Evolutionary conservation across 2,797 vertebrate species (phyloP).

Genomic region (Catharus ustulatus): DNA sequence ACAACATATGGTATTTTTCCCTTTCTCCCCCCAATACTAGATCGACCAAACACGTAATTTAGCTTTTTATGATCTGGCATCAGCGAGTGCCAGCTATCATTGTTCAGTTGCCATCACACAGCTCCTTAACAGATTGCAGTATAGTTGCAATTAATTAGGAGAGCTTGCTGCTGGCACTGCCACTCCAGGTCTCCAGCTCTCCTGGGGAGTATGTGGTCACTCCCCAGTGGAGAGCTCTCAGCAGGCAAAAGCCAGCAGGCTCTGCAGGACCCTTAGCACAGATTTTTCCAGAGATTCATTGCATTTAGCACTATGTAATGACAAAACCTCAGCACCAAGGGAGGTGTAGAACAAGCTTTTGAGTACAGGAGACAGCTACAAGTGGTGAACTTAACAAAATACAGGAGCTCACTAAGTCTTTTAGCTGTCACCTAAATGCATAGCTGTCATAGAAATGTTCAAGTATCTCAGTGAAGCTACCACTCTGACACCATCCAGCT

Average conservation of each 20-base stretch:
- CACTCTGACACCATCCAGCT: not conserved
- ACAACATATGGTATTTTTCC: slow-evolving; percentile 46
- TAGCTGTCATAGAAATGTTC: not conserved
- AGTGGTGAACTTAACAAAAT: not conserved
- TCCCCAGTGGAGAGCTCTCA: not conserved
- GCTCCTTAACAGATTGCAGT: slow-evolving; percentile 37
- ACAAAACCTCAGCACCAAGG: not conserved
- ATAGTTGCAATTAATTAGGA: slow-evolving; percentile 53
- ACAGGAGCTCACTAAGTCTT: not conserved
- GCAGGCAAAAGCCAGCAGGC: not conserved
- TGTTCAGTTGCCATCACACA: slow-evolving; percentile 13
- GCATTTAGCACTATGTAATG: not conserved
- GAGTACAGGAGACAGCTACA: not conserved
- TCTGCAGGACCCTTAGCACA: not conserved
- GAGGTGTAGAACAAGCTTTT: not conserved
- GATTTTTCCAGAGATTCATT: not conserved
- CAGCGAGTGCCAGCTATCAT: slow-evolving; percentile 11
- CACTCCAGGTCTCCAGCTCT: not conserved
- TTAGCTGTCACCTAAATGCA: not conserved
- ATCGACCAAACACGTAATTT: not conserved
- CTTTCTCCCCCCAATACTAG: not conserved
- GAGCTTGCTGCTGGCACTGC: not conserved
- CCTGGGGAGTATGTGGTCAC: not conserved
- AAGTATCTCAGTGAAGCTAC: not conserved
- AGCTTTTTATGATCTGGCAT: slow-evolving; percentile 20